Evolutionary conservation across 2,113 vertebrate genomes (phyloP).

Genomic region (Myotis brandtii): DNA sequence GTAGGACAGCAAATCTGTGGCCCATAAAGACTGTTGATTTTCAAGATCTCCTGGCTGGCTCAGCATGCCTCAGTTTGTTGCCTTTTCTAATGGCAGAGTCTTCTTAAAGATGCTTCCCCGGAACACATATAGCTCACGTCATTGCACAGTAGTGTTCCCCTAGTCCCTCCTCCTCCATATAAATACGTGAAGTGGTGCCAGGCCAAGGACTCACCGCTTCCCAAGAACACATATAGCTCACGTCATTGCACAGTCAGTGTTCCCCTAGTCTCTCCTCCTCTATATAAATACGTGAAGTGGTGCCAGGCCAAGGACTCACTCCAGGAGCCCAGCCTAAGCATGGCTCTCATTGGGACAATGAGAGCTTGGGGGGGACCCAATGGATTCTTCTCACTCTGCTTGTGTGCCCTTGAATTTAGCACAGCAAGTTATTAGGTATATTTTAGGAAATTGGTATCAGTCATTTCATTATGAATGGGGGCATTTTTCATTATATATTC

Average conservation of each 20-base stretch:
- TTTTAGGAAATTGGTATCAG: neutral
- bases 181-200: neutral
- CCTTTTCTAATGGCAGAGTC: neutral
- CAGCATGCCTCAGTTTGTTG: neutral
- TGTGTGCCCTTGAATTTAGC: neutral
- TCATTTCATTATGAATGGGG: neutral
- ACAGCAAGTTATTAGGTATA: neutral
- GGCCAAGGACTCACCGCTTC: neutral
- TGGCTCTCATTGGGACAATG: neutral
- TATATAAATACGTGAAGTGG: neutral
- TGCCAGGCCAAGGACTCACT: neutral
- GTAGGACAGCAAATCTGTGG: neutral
- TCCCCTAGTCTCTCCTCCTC: neutral
- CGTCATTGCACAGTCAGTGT: neutral
- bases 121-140: neutral
- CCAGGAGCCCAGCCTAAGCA: neutral
- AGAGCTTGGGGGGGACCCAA: neutral
- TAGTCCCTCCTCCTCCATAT: neutral
- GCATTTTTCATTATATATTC: neutral
- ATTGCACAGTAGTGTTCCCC: neutral
- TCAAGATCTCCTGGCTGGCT: neutral
- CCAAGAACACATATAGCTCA: neutral
- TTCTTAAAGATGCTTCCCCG: neutral
- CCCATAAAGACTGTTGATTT: neutral
- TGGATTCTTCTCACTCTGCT: neutral